These are phyloP conservation scores for Notarius quadriscutis DNA, from an alignment of 2,113 vertebrate genomes.

Conservation along the genomic window DNA sequence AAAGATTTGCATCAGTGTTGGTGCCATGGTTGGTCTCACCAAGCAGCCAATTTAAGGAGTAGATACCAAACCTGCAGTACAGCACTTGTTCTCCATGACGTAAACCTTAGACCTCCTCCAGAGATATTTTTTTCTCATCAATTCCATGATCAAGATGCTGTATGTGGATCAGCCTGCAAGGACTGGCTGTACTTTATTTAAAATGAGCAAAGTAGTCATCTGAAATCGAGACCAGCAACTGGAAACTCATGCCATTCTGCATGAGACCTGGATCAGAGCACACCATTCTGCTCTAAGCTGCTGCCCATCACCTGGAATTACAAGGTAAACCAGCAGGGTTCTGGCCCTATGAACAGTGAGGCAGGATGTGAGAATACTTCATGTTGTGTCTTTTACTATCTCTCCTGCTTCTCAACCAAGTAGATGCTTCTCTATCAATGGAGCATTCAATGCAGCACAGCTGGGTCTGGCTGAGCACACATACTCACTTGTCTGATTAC, in stretches of 20 bases:
- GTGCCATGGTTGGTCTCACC: background rate
- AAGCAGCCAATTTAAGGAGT: background rate
- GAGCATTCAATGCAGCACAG: conserved; percentile 10
- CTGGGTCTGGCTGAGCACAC: conserved; percentile 7
- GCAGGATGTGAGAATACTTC: background rate
- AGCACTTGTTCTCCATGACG: background rate
- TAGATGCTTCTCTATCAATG: conserved; percentile 6
- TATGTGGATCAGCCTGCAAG: background rate
- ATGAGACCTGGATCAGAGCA: background rate
- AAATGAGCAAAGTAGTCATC: background rate
- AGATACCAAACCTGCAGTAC: background rate
- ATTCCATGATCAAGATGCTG: background rate
- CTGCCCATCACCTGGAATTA: background rate
- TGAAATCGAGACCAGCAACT: background rate
- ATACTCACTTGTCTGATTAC: conserved; percentile 12
- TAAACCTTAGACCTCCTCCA: background rate
- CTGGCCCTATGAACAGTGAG: background rate
- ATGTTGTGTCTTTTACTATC: background rate
- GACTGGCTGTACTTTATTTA: background rate
- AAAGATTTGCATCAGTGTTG: background rate
- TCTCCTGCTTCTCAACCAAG: background rate
- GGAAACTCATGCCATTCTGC: background rate
- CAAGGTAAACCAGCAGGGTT: background rate
- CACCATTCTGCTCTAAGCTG: background rate
- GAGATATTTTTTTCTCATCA: background rate